These are phyloP conservation scores for Momotus momota DNA, from an alignment of 2,797 vertebrate genomes.

Conservation along the genomic window DNA sequence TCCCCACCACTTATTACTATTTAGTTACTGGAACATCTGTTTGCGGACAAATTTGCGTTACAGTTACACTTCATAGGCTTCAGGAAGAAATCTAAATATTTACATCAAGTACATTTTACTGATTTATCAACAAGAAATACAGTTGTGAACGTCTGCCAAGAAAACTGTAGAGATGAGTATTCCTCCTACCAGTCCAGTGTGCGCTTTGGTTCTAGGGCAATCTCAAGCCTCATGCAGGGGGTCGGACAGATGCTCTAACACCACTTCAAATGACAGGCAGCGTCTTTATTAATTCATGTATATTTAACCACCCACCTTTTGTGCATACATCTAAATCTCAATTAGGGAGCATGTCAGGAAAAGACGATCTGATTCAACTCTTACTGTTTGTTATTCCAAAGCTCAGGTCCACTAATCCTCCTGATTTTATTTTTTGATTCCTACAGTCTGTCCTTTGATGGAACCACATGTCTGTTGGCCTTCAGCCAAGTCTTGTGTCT, in stretches of 20 bases:
- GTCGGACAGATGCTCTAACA: slow-evolving; percentile 21
- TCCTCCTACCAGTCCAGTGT: neutral
- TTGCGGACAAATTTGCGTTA: slow-evolving; percentile 34
- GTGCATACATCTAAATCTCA: slow-evolving; percentile 5
- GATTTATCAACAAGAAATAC: slow-evolving; percentile 38
- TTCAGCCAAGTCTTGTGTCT: neutral
- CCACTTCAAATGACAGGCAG: neutral
- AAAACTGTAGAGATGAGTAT: slow-evolving; percentile 12
- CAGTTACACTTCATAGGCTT: slow-evolving; percentile 12
- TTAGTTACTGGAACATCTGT: slow-evolving; percentile 8
- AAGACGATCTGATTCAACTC: neutral
- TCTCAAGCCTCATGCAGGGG: neutral
- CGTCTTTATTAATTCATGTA: slow-evolving; percentile 30
- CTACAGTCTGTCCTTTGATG: neutral
- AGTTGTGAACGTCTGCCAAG: slow-evolving; percentile 49
- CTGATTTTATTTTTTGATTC: neutral
- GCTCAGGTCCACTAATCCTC: neutral
- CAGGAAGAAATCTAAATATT: slow-evolving; percentile 62
- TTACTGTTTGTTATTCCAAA: neutral
- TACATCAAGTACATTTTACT: slow-evolving; percentile 51
- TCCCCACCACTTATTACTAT: neutral
- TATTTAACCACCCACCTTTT: neutral
- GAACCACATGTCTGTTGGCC: neutral
- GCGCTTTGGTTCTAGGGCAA: neutral
- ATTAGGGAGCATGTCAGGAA: neutral